Conservation (phyloP, 2,113 vertebrate genomes). For the Archilochus colubris region DNA sequence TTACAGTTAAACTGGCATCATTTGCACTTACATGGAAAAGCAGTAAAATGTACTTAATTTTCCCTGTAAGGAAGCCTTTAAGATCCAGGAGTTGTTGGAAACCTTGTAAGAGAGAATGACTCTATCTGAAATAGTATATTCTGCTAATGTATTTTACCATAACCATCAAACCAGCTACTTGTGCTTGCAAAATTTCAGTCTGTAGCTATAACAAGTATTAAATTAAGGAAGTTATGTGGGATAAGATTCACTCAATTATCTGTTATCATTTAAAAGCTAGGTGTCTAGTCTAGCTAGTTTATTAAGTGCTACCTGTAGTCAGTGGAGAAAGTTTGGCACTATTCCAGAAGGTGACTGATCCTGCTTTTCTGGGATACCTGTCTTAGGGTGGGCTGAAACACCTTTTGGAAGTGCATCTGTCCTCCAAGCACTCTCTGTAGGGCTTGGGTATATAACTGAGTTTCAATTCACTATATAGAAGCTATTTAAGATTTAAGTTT, state of each 20-base stretch:
- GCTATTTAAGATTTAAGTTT: neutral
- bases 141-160: neutral
- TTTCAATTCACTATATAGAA: neutral
- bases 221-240: neutral
- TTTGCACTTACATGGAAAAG: constrained; percentile 13
- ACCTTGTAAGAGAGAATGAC: neutral
- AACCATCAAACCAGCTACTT: neutral
- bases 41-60: constrained; percentile 9
- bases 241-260: neutral
- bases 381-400: neutral
- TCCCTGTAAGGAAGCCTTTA: neutral
- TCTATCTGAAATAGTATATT: neutral
- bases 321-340: neutral
- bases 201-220: neutral
- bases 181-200: neutral
- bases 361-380: neutral
- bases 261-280: neutral
- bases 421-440: neutral
- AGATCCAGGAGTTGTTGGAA: neutral
- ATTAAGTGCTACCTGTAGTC: neutral
- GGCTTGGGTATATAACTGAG: neutral
- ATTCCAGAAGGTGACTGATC: neutral
- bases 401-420: neutral
- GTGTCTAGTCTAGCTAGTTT: neutral
- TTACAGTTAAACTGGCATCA: neutral